A percentile compares a stretch with the other conserved stretches of the same genome.
Conservation (phyloP, 2,797 vertebrate genomes). For the Phalanger gymnotis region DNA sequence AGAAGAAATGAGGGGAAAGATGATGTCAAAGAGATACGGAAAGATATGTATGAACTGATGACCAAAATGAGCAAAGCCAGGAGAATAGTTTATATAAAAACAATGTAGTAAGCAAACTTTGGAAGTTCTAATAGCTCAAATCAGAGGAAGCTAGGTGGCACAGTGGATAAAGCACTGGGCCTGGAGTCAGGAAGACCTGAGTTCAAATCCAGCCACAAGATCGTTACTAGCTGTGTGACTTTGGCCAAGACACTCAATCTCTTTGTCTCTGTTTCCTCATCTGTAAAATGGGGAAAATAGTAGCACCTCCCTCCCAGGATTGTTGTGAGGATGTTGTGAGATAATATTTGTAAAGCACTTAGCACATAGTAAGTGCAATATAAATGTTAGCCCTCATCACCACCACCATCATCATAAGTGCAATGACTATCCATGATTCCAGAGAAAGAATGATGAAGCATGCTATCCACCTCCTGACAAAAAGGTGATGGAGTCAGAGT, state of each 20-base stretch:
- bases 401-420: not conserved
- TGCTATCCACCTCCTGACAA: not conserved
- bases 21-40: not conserved
- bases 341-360: not conserved
- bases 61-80: not conserved
- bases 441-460: not conserved
- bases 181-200: not conserved
- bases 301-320: not conserved
- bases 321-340: not conserved
- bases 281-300: not conserved
- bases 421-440: not conserved
- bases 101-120: not conserved
- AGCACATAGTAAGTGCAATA: not conserved
- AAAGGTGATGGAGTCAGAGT: not conserved
- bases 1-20: not conserved
- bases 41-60: not conserved
- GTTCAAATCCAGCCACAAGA: not conserved
- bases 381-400: not conserved
- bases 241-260: not conserved
- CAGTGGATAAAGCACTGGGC: not conserved
- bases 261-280: not conserved
- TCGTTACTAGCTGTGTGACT: not conserved
- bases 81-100: not conserved
- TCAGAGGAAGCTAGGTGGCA: not conserved
- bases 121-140: not conserved